phyloP scores from a whole-genome alignment of 2,113 vertebrate species.

The Struthidea cinerea region DNA sequence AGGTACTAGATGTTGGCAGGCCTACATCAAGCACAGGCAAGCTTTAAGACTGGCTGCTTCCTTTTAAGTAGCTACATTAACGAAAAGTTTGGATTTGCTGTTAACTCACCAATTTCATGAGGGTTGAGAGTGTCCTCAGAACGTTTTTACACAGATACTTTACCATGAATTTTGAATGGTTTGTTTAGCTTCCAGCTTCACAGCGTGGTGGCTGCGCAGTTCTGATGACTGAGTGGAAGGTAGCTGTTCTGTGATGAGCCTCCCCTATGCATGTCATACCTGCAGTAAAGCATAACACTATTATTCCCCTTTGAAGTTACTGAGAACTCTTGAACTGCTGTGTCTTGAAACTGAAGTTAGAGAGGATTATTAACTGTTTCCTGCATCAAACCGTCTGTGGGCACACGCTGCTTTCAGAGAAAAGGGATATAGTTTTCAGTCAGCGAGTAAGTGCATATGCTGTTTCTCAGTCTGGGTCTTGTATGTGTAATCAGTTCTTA shows the following conservation, averaged over 20 bases:
- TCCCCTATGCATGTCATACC: not conserved
- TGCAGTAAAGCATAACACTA: not conserved
- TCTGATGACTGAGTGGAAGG: not conserved
- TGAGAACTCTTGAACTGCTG: not conserved
- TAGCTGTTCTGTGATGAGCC: not conserved
- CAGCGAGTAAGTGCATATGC: not conserved
- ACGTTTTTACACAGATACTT: not conserved
- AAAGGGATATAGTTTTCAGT: not conserved
- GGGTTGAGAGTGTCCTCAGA: not conserved
- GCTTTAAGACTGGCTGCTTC: not conserved
- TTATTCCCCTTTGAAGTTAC: not conserved
- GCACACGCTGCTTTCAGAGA: not conserved
- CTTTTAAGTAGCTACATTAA: not conserved
- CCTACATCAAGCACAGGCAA: not conserved
- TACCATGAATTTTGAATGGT: not conserved
- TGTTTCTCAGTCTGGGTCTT: not conserved
- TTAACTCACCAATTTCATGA: not conserved
- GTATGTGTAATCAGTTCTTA: not conserved
- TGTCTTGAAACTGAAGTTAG: not conserved
- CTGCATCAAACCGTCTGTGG: not conserved
- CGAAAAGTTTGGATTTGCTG: not conserved
- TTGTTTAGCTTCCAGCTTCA: not conserved
- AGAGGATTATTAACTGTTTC: not conserved
- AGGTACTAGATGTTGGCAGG: not conserved
- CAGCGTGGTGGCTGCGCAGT: fast-evolving